Percentiles rank a stretch among this genome's conserved stretches.
Conservation (phyloP, 2,797 vertebrate species). For the Sebastes hubbsi region DNA sequence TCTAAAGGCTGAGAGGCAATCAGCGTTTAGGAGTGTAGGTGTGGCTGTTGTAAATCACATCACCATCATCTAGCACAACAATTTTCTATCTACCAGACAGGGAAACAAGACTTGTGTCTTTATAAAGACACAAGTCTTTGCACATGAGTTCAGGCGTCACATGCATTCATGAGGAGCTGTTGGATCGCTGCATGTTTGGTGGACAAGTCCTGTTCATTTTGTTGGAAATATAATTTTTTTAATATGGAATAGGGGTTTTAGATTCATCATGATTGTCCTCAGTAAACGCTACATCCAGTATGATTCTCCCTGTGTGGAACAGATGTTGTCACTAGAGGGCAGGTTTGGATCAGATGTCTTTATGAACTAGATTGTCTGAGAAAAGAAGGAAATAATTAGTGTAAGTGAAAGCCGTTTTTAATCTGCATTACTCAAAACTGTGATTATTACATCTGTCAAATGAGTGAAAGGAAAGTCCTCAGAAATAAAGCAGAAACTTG, state of each 20-base stretch:
- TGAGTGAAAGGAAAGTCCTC: neutral
- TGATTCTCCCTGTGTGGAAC: neutral
- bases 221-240: neutral
- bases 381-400: neutral
- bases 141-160: too few relatives aligned
- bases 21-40: neutral
- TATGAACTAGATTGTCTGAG: neutral
- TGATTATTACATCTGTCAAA: neutral
- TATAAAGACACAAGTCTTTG: neutral
- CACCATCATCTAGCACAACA: too few relatives aligned
- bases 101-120: neutral
- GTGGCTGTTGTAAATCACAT: too few relatives aligned
- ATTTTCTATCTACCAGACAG: too few relatives aligned
- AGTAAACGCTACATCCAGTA: neutral
- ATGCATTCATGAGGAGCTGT: neutral
- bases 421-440: neutral
- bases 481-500: neutral
- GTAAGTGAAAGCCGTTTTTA: neutral
- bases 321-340: conserved; percentile 50
- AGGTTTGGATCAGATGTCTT: conserved; percentile 27
- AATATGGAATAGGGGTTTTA: neutral
- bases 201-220: neutral
- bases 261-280: neutral
- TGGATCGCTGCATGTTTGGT: neutral
- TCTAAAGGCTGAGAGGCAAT: neutral